phyloP scores from a whole-genome alignment of 2,888 invertebrate species.

The Nomada ruficornis region DNA sequence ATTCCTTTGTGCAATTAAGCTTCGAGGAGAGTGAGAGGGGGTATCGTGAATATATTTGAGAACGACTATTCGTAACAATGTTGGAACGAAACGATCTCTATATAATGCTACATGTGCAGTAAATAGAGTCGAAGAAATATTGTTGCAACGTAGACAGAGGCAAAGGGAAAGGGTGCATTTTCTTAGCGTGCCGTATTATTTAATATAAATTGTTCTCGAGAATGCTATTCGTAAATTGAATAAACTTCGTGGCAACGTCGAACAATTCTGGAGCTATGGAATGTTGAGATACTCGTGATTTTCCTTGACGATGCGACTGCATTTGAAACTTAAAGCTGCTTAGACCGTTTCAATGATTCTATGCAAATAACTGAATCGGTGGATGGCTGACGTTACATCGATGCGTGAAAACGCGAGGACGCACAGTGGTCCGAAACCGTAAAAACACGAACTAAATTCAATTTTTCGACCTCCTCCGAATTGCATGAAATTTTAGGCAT shows the following conservation, averaged over 20 bases:
- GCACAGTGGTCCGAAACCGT: too few species aligned
- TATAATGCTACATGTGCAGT: conserved; percentile 3
- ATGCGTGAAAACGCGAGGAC: conserved; percentile 1
- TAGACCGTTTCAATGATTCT: conserved; percentile 36
- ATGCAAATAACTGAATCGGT: conserved; percentile 39
- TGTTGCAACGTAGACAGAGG: conserved; percentile 6
- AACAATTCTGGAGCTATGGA: conserved; percentile 14
- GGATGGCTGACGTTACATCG: conserved; percentile 20
- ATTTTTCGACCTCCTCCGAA: too few species aligned
- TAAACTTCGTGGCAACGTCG: conserved; percentile 38
- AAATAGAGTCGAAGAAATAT: conserved; percentile 18
- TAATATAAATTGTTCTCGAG: conserved; percentile 45
- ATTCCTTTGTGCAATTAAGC: conserved; percentile 30
- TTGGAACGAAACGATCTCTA: background rate
- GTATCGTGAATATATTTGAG: conserved; percentile 25
- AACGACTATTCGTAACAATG: background rate
- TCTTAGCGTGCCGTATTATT: conserved; percentile 37
- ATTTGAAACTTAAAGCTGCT: conserved; percentile 25
- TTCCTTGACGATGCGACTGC: conserved; percentile 20
- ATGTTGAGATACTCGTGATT: conserved; percentile 36
- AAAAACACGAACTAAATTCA: too few species aligned
- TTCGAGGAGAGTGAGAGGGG: background rate
- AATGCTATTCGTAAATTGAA: conserved; percentile 46
- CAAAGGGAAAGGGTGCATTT: background rate
- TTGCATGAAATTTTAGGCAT: too few species aligned